phyloP scores from a whole-genome alignment of 2,113 vertebrate species.

The Lophochroa leadbeateri region DNA sequence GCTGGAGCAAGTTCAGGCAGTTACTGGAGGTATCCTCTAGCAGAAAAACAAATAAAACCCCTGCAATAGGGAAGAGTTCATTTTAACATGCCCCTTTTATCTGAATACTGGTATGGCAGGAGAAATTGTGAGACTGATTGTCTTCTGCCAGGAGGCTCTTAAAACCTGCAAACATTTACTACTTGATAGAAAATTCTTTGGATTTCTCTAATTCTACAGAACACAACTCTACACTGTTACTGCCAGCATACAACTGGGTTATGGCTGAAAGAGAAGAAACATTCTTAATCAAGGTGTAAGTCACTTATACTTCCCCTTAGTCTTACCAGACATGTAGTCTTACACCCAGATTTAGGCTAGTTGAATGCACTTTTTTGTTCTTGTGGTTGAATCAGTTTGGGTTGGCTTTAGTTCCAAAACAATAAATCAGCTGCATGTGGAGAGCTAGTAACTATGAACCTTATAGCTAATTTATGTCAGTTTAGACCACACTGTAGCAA shows the following conservation, averaged over 20 bases:
- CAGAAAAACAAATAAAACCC: not conserved
- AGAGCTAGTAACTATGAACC: not conserved
- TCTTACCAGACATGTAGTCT: not conserved
- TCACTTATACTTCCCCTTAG: not conserved
- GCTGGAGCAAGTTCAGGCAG: not conserved
- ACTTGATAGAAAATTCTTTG: not conserved
- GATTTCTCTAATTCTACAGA: not conserved
- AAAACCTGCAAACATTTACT: not conserved
- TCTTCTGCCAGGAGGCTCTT: not conserved
- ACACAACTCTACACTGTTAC: not conserved
- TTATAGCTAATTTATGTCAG: not conserved
- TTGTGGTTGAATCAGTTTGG: not conserved
- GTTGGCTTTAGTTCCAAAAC: not conserved
- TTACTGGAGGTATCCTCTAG: not conserved
- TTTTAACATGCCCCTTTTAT: not conserved
- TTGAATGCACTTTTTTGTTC: not conserved
- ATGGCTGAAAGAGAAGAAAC: not conserved
- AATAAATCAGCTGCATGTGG: not conserved
- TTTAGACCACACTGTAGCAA: not conserved
- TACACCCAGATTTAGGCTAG: not conserved
- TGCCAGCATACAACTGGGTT: not conserved
- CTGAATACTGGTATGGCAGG: not conserved
- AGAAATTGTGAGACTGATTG: not conserved
- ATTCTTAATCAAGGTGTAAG: not conserved
- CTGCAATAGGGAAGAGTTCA: not conserved